Percentiles rank a stretch among this genome's conserved stretches.
phyloP scores from a whole-genome alignment of 2,797 vertebrate genomes.

The Artibeus lituratus region DNA sequence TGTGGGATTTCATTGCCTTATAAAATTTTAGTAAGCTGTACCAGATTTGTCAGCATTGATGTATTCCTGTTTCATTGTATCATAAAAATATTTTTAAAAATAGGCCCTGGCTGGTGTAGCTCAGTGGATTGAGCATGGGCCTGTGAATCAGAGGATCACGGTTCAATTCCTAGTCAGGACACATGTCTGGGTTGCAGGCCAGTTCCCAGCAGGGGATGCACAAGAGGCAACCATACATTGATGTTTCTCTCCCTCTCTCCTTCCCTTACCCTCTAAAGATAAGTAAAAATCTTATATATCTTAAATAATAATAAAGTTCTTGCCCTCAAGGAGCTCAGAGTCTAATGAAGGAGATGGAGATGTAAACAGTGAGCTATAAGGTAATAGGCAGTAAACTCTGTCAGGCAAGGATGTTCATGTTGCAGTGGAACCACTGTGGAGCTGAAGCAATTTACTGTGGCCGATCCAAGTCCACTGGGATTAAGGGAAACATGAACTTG shows the following conservation, averaged over 20 bases:
- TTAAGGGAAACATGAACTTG: background rate
- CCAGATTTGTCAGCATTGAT: background rate
- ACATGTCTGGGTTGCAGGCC: too few species aligned
- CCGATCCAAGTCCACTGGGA: background rate
- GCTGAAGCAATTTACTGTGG: background rate
- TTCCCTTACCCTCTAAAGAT: too few species aligned
- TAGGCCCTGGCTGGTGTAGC: too few species aligned
- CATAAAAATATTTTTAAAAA: background rate
- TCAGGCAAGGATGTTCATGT: background rate
- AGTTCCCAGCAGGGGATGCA: too few species aligned
- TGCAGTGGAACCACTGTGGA: background rate
- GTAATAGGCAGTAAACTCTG: background rate
- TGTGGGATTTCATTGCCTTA: background rate
- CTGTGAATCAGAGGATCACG: too few species aligned
- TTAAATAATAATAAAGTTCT: background rate
- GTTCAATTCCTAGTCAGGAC: too few species aligned
- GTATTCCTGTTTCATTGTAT: background rate
- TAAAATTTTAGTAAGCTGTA: background rate
- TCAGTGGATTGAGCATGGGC: too few species aligned
- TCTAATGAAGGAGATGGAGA: background rate
- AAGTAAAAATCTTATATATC: too few species aligned
- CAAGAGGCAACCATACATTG: too few species aligned
- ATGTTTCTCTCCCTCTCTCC: too few species aligned
- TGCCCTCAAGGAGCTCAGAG: background rate
- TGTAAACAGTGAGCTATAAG: background rate